Percentiles rank a stretch among this genome's conserved stretches.
phyloP scores from a whole-genome alignment of 2,888 invertebrate genomes.

The Phyto melanocephala region DNA sequence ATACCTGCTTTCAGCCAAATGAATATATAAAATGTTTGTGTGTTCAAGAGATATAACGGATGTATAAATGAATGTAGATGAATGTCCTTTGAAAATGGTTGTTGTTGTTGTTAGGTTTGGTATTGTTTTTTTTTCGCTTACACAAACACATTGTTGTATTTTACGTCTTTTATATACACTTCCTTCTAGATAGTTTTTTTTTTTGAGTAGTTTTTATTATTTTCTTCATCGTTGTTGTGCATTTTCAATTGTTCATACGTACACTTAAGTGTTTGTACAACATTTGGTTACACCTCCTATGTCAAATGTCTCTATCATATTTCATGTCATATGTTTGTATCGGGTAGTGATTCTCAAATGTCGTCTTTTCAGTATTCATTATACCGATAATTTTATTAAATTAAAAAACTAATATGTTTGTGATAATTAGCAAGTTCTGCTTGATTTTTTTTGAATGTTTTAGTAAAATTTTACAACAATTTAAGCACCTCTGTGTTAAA shows the following conservation, averaged over 20 bases:
- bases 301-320: conserved; percentile 28
- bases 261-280: conserved; percentile 27
- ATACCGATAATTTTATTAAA: no score
- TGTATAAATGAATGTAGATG: neutral
- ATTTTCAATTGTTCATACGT: conserved; percentile 42
- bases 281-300: conserved; percentile 37
- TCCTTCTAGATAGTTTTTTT: neutral
- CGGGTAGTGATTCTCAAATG: neutral
- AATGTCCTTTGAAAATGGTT: conserved; percentile 21
- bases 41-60: neutral
- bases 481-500: no score
- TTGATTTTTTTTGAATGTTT: no score
- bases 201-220: neutral
- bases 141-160: neutral
- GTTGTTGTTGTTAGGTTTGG: neutral
- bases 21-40: neutral
- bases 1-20: neutral
- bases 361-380: neutral
- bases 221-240: neutral
- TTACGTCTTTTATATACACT: neutral
- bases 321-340: neutral
- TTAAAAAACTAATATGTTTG: no score
- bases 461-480: no score
- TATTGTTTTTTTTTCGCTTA: conserved; percentile 3
- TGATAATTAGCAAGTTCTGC: no score